These are phyloP conservation scores for Poecile montanus DNA, from an alignment of 2,797 vertebrate genomes.

Conservation along the genomic window DNA sequence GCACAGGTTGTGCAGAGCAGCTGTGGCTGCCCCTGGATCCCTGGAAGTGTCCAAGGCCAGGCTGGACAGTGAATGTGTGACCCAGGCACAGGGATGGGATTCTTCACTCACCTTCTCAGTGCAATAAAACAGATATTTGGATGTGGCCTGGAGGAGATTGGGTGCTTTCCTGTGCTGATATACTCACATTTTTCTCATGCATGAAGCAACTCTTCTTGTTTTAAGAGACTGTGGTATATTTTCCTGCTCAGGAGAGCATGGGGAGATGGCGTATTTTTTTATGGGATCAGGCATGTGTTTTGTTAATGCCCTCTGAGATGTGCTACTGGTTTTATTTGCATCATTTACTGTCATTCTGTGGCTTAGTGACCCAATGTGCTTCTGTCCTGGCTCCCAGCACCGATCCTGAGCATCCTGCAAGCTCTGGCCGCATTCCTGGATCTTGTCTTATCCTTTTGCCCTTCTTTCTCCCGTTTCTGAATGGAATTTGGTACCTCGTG, in stretches of 20 bases:
- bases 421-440: not conserved
- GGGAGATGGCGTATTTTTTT: conserved; percentile 32
- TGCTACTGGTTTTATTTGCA: conserved; percentile 9
- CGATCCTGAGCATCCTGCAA: not conserved
- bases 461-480: not conserved
- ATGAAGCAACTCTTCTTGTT: conserved; percentile 38
- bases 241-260: conserved; percentile 35
- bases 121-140: not conserved
- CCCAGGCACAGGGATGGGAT: accelerated
- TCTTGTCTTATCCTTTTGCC: not conserved
- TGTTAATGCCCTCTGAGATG: not conserved
- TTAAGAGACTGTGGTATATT: not conserved
- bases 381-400: not conserved
- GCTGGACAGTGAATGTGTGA: not conserved
- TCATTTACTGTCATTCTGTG: conserved; percentile 11
- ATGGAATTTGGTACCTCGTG: not conserved
- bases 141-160: not conserved
- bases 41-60: not conserved
- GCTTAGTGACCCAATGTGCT: not conserved
- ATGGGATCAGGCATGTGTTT: conserved; percentile 40
- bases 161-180: not conserved
- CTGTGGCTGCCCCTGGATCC: not conserved
- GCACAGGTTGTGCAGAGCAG: not conserved
- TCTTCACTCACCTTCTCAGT: not conserved
- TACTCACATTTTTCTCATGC: conserved; percentile 15